Base-by-base conservation (phyloP, 2,113 vertebrate genomes). In the Rissa tridactyla region DNA sequence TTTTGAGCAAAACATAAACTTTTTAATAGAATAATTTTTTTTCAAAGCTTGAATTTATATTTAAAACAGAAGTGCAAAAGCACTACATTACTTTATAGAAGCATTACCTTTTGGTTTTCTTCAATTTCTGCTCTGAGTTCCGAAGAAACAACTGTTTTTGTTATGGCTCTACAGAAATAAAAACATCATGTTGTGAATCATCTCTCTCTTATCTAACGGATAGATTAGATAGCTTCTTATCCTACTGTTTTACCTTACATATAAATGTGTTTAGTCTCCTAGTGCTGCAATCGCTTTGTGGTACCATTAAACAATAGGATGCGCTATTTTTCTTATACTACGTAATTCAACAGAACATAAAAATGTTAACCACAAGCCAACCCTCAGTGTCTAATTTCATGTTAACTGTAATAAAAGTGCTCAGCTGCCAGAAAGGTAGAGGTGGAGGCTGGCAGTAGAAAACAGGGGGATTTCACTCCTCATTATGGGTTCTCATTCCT, bases 41-140 rank as follows among this genome's bases (percentile, higher is more conserved):
- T 71, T 55, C 15, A 75, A 72, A 89, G 68, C 32, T 89, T 68
- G 40, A 78, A 73, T 46, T 82, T 75, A 10, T 42, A 51, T n/a
- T 71, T 58, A 75, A 77, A 82, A 75, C 7, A 1, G 11, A 51
- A 86, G 14, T 36, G 52, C 27, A 58, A 81, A 71, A 64, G 19
- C 22, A 72, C 25, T 29, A 0, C 6, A 4, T 40, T n/a, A 78
- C 82, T 95, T 91, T 71, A 34, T 88, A 6, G 55, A 79, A 58
- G 69, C 38, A n/a, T 92, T 98, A 99, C 99, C 99, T 99, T 99
- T 94, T 99, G 99, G 97, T 99, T 99, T 82, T 99, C 99, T 91
- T 98, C 98, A 29, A 99, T 98, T 98, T 99, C 99, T 68, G 97
- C 98, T 90, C 99, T 98, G 85, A 99, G 98, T 76, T 99, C 99